Percentiles rank a stretch among this genome's conserved stretches.
phyloP scores from a whole-genome alignment of 2,113 vertebrate species.

The Sporophila hypoxantha region DNA sequence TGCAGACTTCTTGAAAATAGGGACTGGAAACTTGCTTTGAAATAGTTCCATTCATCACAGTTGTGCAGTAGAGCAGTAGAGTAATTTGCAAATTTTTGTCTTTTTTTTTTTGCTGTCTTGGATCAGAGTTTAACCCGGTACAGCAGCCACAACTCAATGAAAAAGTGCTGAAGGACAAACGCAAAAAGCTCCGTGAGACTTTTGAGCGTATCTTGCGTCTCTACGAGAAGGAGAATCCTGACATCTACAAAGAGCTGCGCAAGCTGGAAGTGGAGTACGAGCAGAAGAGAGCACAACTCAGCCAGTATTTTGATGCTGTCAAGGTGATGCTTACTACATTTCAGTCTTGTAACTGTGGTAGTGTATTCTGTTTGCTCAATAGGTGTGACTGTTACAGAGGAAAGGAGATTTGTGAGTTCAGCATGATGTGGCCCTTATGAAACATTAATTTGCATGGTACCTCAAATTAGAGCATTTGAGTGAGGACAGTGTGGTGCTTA shows the following conservation, averaged over 20 bases:
- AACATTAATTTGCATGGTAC: neutral
- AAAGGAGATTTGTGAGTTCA: neutral
- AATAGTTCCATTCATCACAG: neutral
- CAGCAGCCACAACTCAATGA: constrained; percentile 94
- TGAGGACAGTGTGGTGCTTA: neutral
- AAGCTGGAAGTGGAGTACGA: constrained; percentile 94
- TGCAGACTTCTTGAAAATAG: neutral
- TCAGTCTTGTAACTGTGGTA: neutral
- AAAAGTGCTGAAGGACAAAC: constrained; percentile 94
- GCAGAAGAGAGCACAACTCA: constrained; percentile 92
- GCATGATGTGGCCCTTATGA: neutral
- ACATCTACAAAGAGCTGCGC: constrained; percentile 92
- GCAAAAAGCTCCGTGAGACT: constrained; percentile 95
- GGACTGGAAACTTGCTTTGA: neutral
- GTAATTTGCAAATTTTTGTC: neutral
- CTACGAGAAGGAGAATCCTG: constrained; percentile 94
- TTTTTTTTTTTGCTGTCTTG: neutral
- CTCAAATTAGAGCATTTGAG: neutral
- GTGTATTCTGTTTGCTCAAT: neutral
- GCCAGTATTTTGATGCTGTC: constrained; percentile 95
- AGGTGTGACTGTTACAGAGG: neutral
- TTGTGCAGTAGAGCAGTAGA: too few species aligned
- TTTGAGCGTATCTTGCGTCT: constrained; percentile 93
- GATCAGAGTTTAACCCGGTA: constrained; percentile 92
- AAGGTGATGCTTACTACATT: constrained; percentile 72